phyloP scores from a whole-genome alignment of 2,113 vertebrate species.

The Poeciliopsis prolifica region DNA sequence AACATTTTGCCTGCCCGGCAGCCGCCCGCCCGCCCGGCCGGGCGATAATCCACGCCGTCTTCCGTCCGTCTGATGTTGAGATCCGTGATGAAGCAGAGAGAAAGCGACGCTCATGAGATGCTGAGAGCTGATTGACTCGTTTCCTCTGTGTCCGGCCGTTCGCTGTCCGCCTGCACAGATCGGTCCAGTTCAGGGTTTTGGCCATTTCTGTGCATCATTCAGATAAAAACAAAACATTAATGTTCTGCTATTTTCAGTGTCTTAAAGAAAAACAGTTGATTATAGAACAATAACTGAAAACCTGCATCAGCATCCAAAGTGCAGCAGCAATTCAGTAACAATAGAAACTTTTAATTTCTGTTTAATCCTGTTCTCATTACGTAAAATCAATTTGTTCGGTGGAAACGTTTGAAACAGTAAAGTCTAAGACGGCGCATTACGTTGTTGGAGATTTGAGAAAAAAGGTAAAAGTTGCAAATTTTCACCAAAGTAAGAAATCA shows the following conservation, averaged over 20 bases:
- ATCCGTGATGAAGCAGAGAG: conserved; percentile 25
- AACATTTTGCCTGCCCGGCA: conserved; percentile 25
- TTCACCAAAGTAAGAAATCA: too few species aligned
- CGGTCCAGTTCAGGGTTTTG: conserved; percentile 1
- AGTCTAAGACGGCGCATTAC: too few species aligned
- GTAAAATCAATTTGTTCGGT: too few species aligned
- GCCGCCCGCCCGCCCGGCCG: neutral
- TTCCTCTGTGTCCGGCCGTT: conserved; percentile 20
- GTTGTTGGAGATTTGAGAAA: too few species aligned
- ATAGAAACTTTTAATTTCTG: too few species aligned
- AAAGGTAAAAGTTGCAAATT: too few species aligned
- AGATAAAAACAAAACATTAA: neutral
- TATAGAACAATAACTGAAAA: neutral
- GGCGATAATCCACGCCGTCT: conserved; percentile 16
- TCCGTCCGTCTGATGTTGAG: conserved; percentile 37
- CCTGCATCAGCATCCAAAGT: neutral
- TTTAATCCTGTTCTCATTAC: too few species aligned
- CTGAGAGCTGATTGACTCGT: conserved; percentile 23
- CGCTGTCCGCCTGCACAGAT: conserved; percentile 17
- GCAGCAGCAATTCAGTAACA: too few species aligned
- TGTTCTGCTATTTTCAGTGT: neutral
- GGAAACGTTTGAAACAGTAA: too few species aligned
- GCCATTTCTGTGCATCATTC: neutral
- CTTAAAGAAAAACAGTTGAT: neutral
- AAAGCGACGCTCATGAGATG: conserved; percentile 6